Percentiles rank a stretch among this genome's conserved stretches.
Evolutionary conservation across 2,888 invertebrate species (phyloP).

Genomic region (Desoria tigrina): DNA sequence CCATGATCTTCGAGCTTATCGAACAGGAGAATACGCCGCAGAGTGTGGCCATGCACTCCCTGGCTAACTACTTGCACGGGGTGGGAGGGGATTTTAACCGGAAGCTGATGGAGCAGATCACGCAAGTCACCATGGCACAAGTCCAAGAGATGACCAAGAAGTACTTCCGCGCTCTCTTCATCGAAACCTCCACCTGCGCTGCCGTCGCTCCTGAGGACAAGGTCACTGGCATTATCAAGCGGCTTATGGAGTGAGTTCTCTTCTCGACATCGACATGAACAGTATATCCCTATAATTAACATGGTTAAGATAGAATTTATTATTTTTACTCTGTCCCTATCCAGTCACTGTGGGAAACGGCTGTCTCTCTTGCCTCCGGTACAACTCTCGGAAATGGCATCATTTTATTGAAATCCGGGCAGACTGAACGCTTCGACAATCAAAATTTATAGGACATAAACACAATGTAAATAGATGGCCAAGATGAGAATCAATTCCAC

Average conservation of each 20-base stretch:
- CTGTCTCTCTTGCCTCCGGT: slow-evolving; percentile 28
- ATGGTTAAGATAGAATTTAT: background rate
- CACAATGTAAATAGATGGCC: too few species aligned
- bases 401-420: background rate
- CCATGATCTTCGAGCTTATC: slow-evolving; percentile 81
- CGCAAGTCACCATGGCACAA: slow-evolving; percentile 21
- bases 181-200: slow-evolving; percentile 23
- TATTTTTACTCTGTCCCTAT: background rate
- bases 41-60: slow-evolving; percentile 60
- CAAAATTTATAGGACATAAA: too few species aligned
- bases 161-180: slow-evolving; percentile 30
- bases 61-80: slow-evolving; percentile 71
- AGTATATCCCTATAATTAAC: background rate
- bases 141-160: slow-evolving; percentile 20
- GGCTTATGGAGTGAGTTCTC: slow-evolving; percentile 30
- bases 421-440: too few species aligned
- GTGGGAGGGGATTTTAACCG: slow-evolving; percentile 57
- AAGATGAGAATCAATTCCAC: too few species aligned
- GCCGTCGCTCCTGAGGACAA: slow-evolving; percentile 21
- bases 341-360: slow-evolving; percentile 28
- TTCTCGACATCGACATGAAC: background rate
- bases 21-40: slow-evolving; percentile 61
- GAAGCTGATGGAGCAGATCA: slow-evolving; percentile 16
- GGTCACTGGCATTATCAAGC: slow-evolving; percentile 20
- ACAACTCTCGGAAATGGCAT: slow-evolving; percentile 20